Evolutionary conservation across 2,797 vertebrate species (phyloP), one percentile per base, ranked within the genome.

Genomic region (Chrysocyon brachyurus): DNA sequence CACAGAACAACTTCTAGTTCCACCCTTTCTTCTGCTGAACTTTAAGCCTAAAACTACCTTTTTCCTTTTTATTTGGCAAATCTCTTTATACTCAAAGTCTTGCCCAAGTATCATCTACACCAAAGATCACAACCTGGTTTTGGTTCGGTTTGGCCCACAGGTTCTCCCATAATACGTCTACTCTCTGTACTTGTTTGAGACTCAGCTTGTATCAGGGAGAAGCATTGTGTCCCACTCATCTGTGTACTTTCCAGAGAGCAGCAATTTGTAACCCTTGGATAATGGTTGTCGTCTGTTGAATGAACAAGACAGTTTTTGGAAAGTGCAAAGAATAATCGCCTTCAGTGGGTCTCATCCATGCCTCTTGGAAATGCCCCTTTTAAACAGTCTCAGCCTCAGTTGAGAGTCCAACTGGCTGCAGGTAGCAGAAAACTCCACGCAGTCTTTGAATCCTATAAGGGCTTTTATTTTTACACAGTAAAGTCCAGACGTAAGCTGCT

Each of bases 401-500:
- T 68, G 64, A n/a, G 68, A 79, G 68, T 75, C 16, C 59, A 24
- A 16, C 81, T 95, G 54, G 49, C 49, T 87, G 3, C 54, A 75
- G 40, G 24, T 91, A 95, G 89, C 28, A 91, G 21, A 92, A 90
- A 94, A 93, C 3, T 64, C 33, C 75, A 17, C 4, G 16, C 16
- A 61, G 75, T 52, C 31, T 92, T 75, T 66, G 61, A 88, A 28
- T 93, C 73, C 70, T 78, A 46, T 84, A 46, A 84, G 4, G 46
- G 54, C 66, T 63, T 94, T 72, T 79, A 56, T 31, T 87, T 12
- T 72, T 12, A 78, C 28, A 26, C 36, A 54, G 63, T 68, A 87
- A 91, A 93, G 33, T 96, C 26, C 46, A 91, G 52, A 91, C 79
- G 33, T 68, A 96, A 79, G 70, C 21, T 75, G 11, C 11, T 68